Base-by-base conservation (phyloP, 2,113 vertebrate species). In the Eublepharis macularius region DNA sequence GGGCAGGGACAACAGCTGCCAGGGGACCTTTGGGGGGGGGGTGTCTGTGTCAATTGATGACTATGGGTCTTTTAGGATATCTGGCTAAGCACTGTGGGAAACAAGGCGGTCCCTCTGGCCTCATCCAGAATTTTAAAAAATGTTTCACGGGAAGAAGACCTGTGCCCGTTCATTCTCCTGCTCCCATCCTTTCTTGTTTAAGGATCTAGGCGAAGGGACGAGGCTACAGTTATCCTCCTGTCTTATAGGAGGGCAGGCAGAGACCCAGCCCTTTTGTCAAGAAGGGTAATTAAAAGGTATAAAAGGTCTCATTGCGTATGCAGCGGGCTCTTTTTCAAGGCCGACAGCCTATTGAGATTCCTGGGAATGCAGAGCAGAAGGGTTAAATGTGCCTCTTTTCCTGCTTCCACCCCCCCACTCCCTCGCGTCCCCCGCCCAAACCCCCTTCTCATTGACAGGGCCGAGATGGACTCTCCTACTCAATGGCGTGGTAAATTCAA, bases 271-370 rank as follows among this genome's bases (percentile, higher is more conserved):
- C 96, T 70, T 97, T 96, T 97, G 94, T 97, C 94, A 86, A 88
- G 95, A 94, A 96, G 97, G 97, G 97, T 97, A 97, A 98, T 97
- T 97, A 97, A 96, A 97, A 95, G 93, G 94, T 96, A 95, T 96
- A 96, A 98, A 97, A 91, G 97, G 88, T 96, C 96, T 97, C 97
- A 98, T 98, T 97, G 96, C 96, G 95, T 97, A 97, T 98, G 97
- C 97, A 97, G 97, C 96, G 97, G 97, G 97, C 95, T 97, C 96
- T 96, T 96, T 92, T 92, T 96, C 91, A 93, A 96, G 94, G 95
- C 95, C 90, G 94, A 94, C 96, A 93, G 89, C 94, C 97, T 92
- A 97, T 98, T 98, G 97, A 98, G 94, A 91, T 93, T 87, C 96
- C 96, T 96, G 97, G 97, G 97, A 97, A 97, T 96, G 95, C 82